These are phyloP conservation scores for Danio tinwini DNA, from an alignment of 2,797 vertebrate species.

Conservation along the genomic window DNA sequence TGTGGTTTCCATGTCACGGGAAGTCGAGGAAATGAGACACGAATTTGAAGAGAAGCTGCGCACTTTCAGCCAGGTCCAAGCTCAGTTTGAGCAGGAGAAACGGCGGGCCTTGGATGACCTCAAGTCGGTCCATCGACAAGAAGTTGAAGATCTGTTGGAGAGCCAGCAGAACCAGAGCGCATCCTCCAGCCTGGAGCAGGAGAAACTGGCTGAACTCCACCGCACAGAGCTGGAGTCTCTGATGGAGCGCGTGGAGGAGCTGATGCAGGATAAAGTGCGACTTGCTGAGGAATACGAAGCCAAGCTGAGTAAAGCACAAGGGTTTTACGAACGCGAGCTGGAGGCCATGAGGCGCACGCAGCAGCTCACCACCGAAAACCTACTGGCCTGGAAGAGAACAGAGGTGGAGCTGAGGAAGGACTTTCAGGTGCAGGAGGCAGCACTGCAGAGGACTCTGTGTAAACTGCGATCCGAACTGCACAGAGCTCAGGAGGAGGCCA, in stretches of 20 bases:
- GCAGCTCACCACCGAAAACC: slow-evolving; percentile 93
- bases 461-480: slow-evolving; percentile 94
- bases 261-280: slow-evolving; percentile 86
- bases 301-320: slow-evolving; percentile 91
- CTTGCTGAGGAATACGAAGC: slow-evolving; percentile 94
- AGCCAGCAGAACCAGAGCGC: slow-evolving; percentile 90
- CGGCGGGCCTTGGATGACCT: slow-evolving; percentile 89
- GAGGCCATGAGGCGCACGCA: slow-evolving; percentile 95
- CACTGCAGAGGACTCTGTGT: slow-evolving; percentile 90
- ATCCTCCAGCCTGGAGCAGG: slow-evolving; percentile 87
- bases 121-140: slow-evolving; percentile 83
- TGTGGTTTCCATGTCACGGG: slow-evolving; percentile 92
- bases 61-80: slow-evolving; percentile 90
- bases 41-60: slow-evolving; percentile 94
- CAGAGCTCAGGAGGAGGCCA: slow-evolving; percentile 92
- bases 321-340: slow-evolving; percentile 93
- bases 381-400: slow-evolving; percentile 93
- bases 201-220: slow-evolving; percentile 88
- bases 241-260: slow-evolving; percentile 87
- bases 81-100: slow-evolving; percentile 94
- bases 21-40: slow-evolving; percentile 96
- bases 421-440: slow-evolving; percentile 92
- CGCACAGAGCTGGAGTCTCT: slow-evolving; percentile 85
- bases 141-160: slow-evolving; percentile 92
- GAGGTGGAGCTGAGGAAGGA: slow-evolving; percentile 94